Conservation (phyloP, 2,888 invertebrate species). For the Tipula lateralis region DNA sequence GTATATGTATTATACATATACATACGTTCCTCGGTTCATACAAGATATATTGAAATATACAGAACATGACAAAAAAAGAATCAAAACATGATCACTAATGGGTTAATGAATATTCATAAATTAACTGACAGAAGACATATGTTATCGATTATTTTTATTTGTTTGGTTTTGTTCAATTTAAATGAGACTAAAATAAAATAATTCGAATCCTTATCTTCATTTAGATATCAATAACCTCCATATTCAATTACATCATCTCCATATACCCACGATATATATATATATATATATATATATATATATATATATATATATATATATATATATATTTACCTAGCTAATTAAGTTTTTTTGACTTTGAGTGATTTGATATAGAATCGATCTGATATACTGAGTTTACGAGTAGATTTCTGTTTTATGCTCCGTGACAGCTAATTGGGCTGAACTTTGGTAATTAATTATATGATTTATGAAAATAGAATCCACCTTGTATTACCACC, state of each 20-base stretch:
- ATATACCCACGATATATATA: no score
- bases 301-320: neutral
- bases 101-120: conserved; percentile 6
- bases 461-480: conserved; percentile 24
- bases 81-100: conserved; percentile 24
- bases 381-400: no score
- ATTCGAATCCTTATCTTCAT: neutral
- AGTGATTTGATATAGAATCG: neutral
- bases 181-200: neutral
- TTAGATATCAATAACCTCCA: neutral
- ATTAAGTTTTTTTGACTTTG: neutral
- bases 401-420: neutral
- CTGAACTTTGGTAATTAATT: neutral
- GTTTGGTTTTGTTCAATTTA: conserved; percentile 24
- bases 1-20: no score
- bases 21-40: neutral
- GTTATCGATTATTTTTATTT: conserved; percentile 5
- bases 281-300: no score
- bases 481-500: conserved; percentile 19
- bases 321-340: neutral
- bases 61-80: neutral
- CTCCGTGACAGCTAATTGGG: neutral
- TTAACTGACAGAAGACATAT: neutral
- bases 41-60: neutral
- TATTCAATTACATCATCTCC: neutral